These are phyloP conservation scores for Phaonia tiefii DNA, from an alignment of 2,888 invertebrate genomes.

Conservation along the genomic window DNA sequence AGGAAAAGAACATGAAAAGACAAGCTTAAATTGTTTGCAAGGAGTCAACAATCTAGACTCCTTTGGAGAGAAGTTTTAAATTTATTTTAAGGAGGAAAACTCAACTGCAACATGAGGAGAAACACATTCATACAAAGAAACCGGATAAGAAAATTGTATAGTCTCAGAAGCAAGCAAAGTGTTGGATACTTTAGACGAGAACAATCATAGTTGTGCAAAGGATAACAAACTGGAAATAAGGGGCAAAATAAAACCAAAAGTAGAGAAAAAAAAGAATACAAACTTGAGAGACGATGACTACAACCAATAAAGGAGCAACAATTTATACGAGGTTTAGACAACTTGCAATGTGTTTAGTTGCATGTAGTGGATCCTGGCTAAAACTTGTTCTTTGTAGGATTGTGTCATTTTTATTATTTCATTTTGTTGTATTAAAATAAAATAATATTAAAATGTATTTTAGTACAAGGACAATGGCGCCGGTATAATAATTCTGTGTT, in stretches of 20 bases:
- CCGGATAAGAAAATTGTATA: slow-evolving; percentile 33
- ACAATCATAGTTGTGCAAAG: slow-evolving; percentile 32
- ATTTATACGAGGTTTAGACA: slow-evolving; percentile 30
- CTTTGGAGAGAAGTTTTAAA: slow-evolving; percentile 33
- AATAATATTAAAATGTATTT: slow-evolving; percentile 36
- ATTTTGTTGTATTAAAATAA: slow-evolving; percentile 1
- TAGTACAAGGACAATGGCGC: slow-evolving; percentile 54
- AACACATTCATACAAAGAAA: neutral
- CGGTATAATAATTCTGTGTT: slow-evolving; percentile 47
- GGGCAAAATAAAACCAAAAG: neutral
- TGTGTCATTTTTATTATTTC: slow-evolving; percentile 2
- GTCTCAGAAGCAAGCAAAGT: slow-evolving; percentile 15
- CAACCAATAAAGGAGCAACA: slow-evolving; percentile 54
- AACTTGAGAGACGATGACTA: slow-evolving; percentile 21
- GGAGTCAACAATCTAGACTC: slow-evolving; percentile 48
- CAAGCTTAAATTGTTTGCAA: slow-evolving; percentile 55
- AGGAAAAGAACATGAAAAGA: slow-evolving; percentile 28
- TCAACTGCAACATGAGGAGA: neutral
- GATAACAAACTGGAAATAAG: slow-evolving; percentile 18
- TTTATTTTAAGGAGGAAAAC: slow-evolving; percentile 1
- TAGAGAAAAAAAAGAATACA: slow-evolving; percentile 12
- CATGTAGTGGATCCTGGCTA: too few species aligned
- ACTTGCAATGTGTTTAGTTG: slow-evolving; percentile 46
- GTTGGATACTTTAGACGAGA: slow-evolving; percentile 35
- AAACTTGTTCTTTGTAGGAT: slow-evolving; percentile 33